phyloP scores from a whole-genome alignment of 2,888 invertebrate genomes.

The Phanerotoma sp. region DNA sequence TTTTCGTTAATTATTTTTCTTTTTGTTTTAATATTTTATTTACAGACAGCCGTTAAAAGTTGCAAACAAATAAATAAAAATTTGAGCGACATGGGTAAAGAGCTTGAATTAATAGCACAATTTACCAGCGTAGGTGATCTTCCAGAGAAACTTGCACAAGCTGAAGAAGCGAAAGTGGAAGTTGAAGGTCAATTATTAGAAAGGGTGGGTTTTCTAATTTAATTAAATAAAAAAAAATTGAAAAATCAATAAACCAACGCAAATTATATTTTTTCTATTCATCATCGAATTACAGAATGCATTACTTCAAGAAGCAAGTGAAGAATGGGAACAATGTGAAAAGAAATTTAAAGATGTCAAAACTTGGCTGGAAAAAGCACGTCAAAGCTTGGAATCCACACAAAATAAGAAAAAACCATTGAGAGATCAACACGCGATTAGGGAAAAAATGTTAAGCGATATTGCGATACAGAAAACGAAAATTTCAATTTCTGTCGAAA shows the following conservation, averaged over 20 bases:
- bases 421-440: constrained; percentile 79
- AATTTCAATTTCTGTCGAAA: constrained; percentile 85
- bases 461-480: constrained; percentile 88
- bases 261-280: not conserved
- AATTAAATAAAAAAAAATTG: not conserved
- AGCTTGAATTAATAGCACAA: constrained; percentile 80
- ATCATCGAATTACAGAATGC: constrained; percentile 67
- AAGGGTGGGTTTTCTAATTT: constrained; percentile 66
- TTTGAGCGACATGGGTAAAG: constrained; percentile 88
- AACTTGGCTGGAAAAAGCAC: constrained; percentile 86
- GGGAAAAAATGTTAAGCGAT: constrained; percentile 86
- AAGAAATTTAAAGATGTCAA: constrained; percentile 88
- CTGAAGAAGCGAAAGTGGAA: constrained; percentile 82
- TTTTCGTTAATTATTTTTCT: too few species aligned
- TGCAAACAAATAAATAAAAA: constrained; percentile 86
- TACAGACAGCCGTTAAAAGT: constrained; percentile 82
- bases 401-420: constrained; percentile 85
- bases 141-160: constrained; percentile 80
- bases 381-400: constrained; percentile 73
- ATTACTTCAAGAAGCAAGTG: constrained; percentile 84
- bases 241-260: too few species aligned
- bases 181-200: constrained; percentile 83
- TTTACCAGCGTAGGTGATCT: constrained; percentile 84
- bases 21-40: constrained; percentile 36
- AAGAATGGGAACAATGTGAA: constrained; percentile 96